Evolutionary conservation across 2,113 vertebrate species (phyloP).

Genomic region (Piliocolobus tephrosceles): DNA sequence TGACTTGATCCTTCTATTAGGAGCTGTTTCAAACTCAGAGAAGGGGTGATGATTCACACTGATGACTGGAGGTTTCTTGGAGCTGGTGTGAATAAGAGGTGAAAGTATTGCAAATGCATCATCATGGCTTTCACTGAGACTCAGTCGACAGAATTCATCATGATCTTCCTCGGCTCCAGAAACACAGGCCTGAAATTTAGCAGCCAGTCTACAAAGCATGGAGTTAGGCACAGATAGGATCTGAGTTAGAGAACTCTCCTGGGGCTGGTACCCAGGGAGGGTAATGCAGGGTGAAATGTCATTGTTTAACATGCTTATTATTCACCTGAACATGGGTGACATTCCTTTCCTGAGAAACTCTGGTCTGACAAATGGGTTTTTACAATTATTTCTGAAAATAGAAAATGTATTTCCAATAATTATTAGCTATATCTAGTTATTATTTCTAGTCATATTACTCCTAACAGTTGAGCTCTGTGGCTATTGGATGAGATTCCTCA

Average conservation of each 20-base stretch:
- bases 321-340: no score
- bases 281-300: accelerated
- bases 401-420: background rate
- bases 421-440: background rate
- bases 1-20: background rate
- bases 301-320: no score
- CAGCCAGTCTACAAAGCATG: no score
- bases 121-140: background rate
- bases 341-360: background rate
- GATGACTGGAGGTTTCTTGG: background rate
- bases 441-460: background rate
- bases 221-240: accelerated
- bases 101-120: accelerated
- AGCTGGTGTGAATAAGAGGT: background rate
- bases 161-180: background rate
- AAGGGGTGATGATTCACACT: background rate
- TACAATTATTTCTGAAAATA: background rate
- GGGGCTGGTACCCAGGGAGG: background rate
- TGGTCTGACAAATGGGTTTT: background rate
- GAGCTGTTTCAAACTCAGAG: background rate
- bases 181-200: accelerated
- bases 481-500: background rate
- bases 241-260: no score
- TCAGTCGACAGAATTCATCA: accelerated
- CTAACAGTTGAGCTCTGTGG: background rate